A percentile compares a stretch with the other conserved stretches of the same genome.
Evolutionary conservation across 92 coral and sea anemone genomes (phyloP).

Genomic region (Phenganax subtilis): DNA sequence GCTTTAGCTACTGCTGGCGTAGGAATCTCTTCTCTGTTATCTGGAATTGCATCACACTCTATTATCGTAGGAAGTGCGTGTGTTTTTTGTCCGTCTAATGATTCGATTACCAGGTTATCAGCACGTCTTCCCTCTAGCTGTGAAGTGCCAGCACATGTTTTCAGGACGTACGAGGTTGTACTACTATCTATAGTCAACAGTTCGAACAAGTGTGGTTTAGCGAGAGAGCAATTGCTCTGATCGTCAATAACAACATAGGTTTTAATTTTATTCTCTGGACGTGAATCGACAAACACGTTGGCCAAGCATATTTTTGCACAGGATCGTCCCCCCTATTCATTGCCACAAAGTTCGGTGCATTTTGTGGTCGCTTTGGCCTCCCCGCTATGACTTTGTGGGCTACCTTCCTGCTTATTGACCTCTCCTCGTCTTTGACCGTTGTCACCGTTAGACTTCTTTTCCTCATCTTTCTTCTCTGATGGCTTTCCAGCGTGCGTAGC

Average conservation of each 20-base stretch:
- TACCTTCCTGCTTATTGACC: background rate
- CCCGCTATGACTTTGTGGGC: slow-evolving; percentile 40
- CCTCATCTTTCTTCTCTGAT: background rate
- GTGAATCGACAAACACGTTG: slow-evolving; percentile 23
- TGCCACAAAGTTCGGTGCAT: slow-evolving; percentile 49
- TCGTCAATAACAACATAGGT: background rate
- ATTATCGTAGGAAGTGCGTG: too few relatives aligned
- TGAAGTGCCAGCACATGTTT: slow-evolving; percentile 41
- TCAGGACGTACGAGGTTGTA: slow-evolving; percentile 42
- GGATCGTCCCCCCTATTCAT: slow-evolving; percentile 16
- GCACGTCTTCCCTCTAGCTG: slow-evolving; percentile 47
- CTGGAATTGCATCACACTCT: too few relatives aligned
- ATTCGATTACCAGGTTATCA: slow-evolving; percentile 40
- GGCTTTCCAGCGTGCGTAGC: slow-evolving; percentile 38
- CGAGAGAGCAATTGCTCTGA: slow-evolving; percentile 49
- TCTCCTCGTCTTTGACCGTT: background rate
- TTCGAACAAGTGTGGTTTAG: slow-evolving; percentile 35
- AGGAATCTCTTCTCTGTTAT: slow-evolving; percentile 3
- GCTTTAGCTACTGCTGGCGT: slow-evolving; percentile 46
- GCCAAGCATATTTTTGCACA: slow-evolving; percentile 54
- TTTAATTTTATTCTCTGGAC: slow-evolving; percentile 37
- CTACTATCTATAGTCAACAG: slow-evolving; percentile 30
- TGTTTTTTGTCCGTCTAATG: too few relatives aligned
- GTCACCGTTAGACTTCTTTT: background rate
- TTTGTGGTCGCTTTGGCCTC: slow-evolving; percentile 34